Conservation (phyloP, 1,140 invertebrate genomes). For the Hyphantria cunea region DNA sequence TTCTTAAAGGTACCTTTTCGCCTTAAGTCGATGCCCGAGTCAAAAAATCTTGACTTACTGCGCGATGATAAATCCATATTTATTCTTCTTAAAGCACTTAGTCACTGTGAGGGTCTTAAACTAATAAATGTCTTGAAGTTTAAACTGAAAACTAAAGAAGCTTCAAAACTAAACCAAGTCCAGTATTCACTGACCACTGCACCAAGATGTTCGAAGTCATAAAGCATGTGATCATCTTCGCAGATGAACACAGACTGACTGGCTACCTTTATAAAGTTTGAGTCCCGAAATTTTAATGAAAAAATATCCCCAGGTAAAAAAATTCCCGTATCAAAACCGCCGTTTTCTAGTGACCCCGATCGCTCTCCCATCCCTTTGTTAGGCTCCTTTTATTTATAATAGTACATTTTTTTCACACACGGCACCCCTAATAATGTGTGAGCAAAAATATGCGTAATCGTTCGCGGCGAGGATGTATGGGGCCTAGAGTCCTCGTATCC, state of each 20-base stretch:
- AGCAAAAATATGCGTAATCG: slow-evolving; percentile 79
- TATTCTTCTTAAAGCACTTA: slow-evolving; percentile 45
- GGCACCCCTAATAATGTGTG: slow-evolving; percentile 76
- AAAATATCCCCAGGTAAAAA: slow-evolving; percentile 78
- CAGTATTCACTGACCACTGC: slow-evolving; percentile 66
- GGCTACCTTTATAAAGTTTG: slow-evolving; percentile 65
- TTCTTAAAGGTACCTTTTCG: slow-evolving; percentile 67
- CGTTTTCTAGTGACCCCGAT: slow-evolving; percentile 81
- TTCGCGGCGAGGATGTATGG: slow-evolving; percentile 42
- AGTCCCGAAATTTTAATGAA: slow-evolving; percentile 63
- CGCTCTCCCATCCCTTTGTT: slow-evolving; percentile 78
- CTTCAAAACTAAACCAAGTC: slow-evolving; percentile 42
- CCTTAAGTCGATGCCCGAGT: slow-evolving; percentile 77
- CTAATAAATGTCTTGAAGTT: slow-evolving; percentile 8
- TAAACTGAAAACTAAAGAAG: slow-evolving; percentile 22
- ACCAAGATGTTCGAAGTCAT: slow-evolving; percentile 46
- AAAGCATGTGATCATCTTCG: slow-evolving; percentile 80
- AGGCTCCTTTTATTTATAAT: slow-evolving; percentile 77
- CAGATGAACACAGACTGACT: slow-evolving; percentile 79
- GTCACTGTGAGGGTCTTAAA: slow-evolving; percentile 22
- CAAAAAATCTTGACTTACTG: slow-evolving; percentile 82
- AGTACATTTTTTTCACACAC: slow-evolving; percentile 79
- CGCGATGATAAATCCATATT: slow-evolving; percentile 76
- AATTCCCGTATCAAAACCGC: slow-evolving; percentile 78
- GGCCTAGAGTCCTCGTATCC: slow-evolving; percentile 44